Evolutionary conservation across 2,113 vertebrate genomes (phyloP), one percentile per base, ranked within the genome.

Genomic region (Dipodomys spectabilis): DNA sequence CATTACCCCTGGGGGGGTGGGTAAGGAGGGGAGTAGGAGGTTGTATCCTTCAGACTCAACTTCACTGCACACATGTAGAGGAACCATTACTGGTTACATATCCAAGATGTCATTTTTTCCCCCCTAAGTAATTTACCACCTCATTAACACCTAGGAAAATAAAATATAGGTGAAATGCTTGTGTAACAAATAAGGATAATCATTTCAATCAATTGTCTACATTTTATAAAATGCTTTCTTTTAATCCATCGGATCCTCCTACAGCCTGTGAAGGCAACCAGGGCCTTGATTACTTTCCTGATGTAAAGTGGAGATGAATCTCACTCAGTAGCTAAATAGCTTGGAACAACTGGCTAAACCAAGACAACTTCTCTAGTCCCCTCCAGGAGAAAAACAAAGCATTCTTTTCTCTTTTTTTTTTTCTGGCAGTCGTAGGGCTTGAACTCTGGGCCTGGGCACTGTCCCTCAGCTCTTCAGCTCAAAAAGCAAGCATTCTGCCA

Each of bases 91-190:
- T 65, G 18, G 53, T 49, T 78, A 69, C 53, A 30, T 74, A 60
- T 49, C 67, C 32, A 80, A 88, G 49, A 44, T 7, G 27, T 68
- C 7, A 19, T 80, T 39, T 65, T n/a, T 65, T 23, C 53, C 80
- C 53, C 25, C 16, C 28, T 68, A 49, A 78, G 65, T 53, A 73
- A 18, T 67, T 90, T 15, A 44, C n/a, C 28, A 68, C 49, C 20
- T 39, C 45, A 1, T 65, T 25, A 71, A 71, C 53, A 39, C 4
- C 19, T 79, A 27, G 2, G 30, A 89, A 86, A 57, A 65, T 30
- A 67, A 95, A 91, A 28, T n/a, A 16, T 45, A 81, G 39, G 7
- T n/a, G 25, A 77, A 77, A 67, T 86, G 28, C 28, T 82, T 86
- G 82, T 78, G 39, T 6, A 60, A 44, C 32, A 78, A 82, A 60